Conservation (phyloP, 1,140 invertebrate species). For the Zaprionus tsacasi region DNA sequence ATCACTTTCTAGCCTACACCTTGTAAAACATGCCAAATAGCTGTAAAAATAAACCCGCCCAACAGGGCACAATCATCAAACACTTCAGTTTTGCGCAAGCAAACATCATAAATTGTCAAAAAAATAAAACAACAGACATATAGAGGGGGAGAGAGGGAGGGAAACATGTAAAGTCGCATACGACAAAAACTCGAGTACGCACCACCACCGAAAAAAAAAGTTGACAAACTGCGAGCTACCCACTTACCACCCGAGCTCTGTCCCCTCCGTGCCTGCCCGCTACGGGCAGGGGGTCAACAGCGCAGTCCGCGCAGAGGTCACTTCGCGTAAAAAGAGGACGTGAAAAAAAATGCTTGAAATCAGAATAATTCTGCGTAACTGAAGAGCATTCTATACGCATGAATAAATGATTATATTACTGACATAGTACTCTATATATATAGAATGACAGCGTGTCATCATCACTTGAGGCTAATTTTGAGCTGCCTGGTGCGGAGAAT, state of each 20-base stretch:
- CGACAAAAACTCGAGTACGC: constrained; percentile 2
- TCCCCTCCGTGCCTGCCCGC: constrained; percentile 6
- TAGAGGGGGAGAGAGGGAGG: too few relatives aligned
- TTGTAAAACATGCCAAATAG: constrained; percentile 8
- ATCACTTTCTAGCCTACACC: not conserved
- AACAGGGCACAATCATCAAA: constrained; percentile 27
- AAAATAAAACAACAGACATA: constrained; percentile 14
- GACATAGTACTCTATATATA: not conserved
- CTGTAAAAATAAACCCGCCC: constrained; percentile 9
- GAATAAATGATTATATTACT: constrained; percentile 47
- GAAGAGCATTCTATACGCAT: constrained; percentile 38
- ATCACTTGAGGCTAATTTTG: constrained; percentile 74
- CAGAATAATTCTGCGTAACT: constrained; percentile 56
- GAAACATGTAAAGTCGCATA: constrained; percentile 25
- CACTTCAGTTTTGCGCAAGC: constrained; percentile 37
- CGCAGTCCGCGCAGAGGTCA: constrained; percentile 54
- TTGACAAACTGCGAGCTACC: constrained; percentile 54
- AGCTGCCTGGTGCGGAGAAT: constrained; percentile 26
- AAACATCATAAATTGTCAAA: constrained; percentile 47
- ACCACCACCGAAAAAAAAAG: constrained; percentile 29
- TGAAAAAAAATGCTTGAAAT: constrained; percentile 48
- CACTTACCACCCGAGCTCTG: constrained; percentile 34
- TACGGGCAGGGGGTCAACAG: constrained; percentile 57
- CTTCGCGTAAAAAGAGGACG: constrained; percentile 53
- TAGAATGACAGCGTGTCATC: constrained; percentile 59